Conservation (phyloP, 1,140 invertebrate species). For the Eciton burchellii region DNA sequence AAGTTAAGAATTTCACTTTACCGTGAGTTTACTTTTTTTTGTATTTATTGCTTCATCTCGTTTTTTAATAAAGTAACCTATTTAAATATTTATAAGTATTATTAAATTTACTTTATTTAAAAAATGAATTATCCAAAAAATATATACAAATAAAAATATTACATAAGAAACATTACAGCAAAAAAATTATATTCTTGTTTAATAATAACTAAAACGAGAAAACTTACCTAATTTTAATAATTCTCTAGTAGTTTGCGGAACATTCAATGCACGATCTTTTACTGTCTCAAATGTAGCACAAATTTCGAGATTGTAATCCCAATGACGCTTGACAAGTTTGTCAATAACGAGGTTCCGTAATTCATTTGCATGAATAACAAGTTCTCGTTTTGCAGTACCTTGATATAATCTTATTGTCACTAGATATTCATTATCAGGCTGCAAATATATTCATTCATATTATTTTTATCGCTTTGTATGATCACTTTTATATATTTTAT, state of each 20-base stretch:
- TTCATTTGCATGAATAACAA: conserved; percentile 83
- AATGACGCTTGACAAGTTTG: conserved; percentile 85
- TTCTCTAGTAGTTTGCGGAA: conserved; percentile 89
- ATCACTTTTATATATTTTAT: background rate
- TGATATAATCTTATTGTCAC: conserved; percentile 76
- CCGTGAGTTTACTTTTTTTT: no score
- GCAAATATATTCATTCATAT: conserved; percentile 34
- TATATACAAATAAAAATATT: no score
- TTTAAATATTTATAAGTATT: conserved; percentile 16
- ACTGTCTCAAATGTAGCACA: conserved; percentile 86
- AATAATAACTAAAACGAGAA: background rate
- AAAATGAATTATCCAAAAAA: background rate
- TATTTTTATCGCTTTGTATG: background rate
- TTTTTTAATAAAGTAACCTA: conserved; percentile 41
- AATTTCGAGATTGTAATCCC: conserved; percentile 87
- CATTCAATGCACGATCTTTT: conserved; percentile 70
- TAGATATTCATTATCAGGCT: conserved; percentile 86
- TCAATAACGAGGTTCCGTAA: conserved; percentile 85
- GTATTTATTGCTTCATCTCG: no score
- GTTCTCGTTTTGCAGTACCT: conserved; percentile 72
- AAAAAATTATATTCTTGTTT: no score
- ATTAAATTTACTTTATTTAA: background rate
- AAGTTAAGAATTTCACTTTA: no score
- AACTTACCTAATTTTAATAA: conserved; percentile 87
- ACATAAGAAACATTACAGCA: no score